Evolutionary conservation across 2,797 vertebrate genomes (phyloP), one percentile per base, ranked within the genome.

Genomic region (Schizopygopsis malacanthus): DNA sequence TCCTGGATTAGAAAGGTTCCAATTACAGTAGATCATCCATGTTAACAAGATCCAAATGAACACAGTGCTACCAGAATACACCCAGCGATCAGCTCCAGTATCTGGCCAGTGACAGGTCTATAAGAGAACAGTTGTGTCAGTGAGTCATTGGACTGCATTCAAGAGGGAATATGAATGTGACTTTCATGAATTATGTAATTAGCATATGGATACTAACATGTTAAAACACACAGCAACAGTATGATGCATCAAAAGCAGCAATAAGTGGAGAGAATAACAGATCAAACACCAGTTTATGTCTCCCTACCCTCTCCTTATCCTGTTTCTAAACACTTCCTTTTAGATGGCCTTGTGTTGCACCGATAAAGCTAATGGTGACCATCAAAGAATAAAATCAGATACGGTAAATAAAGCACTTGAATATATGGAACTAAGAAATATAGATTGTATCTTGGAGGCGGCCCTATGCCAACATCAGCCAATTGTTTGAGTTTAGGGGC

Each of bases 171-270:
- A 33, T 63, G 39, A 71, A 54, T 43, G 50, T 41, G 47, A 78
- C 37, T 69, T 56, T 80, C 70, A 56, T 75, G 16, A 47, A 65
- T 82, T 70, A 87, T 79, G 83, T 39, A 87, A 77, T 77, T 75
- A 83, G 61, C 69, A 81, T 56, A 80, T 69, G 77, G 52, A 83
- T 28, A 77, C 69, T 87, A 69, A 87, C 2, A 28, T 75, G 73
- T 86, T 79, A 63, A 85, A 71, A n/a, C 71, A 76, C 72, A 69
- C 18, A 4, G 13, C 71, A 80, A 73, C 63, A 16, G 52, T 82
- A 41, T 87, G 88, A 89, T 79, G 88, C 82, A 88, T 87, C 43
- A 45, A 78, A 72, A 72, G 82, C 37, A 84, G 85, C 37, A 71
- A 25, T 18, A 20, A 20, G n/a, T 67, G 43, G 2, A 33, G 9